phyloP scores from a whole-genome alignment of 1,140 invertebrate species.

The Piezodorus guildinii region DNA sequence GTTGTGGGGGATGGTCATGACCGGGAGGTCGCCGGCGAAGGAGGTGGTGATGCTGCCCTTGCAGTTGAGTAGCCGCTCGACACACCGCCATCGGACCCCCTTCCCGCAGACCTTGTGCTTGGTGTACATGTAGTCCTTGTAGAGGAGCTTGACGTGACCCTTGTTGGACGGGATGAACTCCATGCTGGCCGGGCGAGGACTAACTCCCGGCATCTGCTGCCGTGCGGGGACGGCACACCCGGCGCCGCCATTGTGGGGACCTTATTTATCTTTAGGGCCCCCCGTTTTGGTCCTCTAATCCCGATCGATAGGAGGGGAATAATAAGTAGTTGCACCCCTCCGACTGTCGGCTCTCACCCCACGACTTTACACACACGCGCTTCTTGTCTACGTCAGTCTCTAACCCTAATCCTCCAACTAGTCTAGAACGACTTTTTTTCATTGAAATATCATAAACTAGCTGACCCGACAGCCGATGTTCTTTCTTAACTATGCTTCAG shows the following conservation, averaged over 20 bases:
- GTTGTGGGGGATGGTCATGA: conserved; percentile 10
- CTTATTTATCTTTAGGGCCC: conserved; percentile 13
- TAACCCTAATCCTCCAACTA: too few relatives aligned
- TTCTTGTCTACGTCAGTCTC: neutral
- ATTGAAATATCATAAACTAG: too few relatives aligned
- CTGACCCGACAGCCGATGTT: too few relatives aligned
- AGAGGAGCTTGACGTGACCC: conserved; percentile 1
- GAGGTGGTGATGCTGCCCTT: conserved; percentile 8
- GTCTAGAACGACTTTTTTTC: too few relatives aligned
- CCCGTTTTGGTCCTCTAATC: conserved; percentile 11
- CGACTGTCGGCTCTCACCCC: neutral
- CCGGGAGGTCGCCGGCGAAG: conserved; percentile 5
- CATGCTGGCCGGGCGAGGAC: neutral
- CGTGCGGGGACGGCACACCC: neutral
- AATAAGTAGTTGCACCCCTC: conserved; percentile 13
- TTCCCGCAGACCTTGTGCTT: conserved; percentile 7
- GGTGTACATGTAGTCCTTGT: conserved; percentile 13
- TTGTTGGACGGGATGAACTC: conserved; percentile 13
- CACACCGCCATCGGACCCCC: neutral
- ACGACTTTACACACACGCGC: neutral
- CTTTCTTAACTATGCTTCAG: too few relatives aligned
- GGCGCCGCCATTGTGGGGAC: conserved; percentile 3
- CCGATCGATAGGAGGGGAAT: conserved; percentile 2
- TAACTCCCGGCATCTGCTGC: neutral
- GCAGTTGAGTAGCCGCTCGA: conserved; percentile 6